Evolutionary conservation across 2,113 vertebrate genomes (phyloP), one percentile per base, ranked within the genome.

Genomic region (Zosterops lateralis): DNA sequence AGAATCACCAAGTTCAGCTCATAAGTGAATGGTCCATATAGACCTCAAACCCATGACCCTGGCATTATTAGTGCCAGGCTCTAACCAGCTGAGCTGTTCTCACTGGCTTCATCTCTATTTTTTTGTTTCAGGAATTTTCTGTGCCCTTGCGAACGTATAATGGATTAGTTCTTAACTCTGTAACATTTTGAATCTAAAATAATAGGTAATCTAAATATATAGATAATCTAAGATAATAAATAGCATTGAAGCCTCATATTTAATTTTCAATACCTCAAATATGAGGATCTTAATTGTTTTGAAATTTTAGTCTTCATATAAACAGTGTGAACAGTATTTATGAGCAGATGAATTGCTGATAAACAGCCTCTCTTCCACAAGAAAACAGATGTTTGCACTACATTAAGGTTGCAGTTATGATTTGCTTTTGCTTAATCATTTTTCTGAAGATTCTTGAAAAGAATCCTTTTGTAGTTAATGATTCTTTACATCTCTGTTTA

Each of bases 401-500:
- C 40, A 53, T 61, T 47, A 36, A 60, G 12, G 12, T 76, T 60
- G 24, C 38, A 80, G 40, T 61, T 91, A 31, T 10, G 2, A 66
- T 60, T 82, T 87, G 22, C 32, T 83, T 47, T 81, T 70, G 26
- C 58, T 66, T 84, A 60, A 24, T 67, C 1, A 24, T 62, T 87
- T 92, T 89, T 87, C 28, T 92, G 17, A 91, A 84, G 24, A 56
- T 86, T 66, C 4, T 13, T 84, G 40, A 74, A 74, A 88, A 47
- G 8, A 81, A 62, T 89, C 6, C 22, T 96, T 8, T 70, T 58
- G 5, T 90, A 57, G 10, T 58, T 64, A 83, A 70, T 62, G 28
- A 75, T 19, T 89, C 54, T 61, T 76, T 45, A n/a, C 31, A 28
- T 85, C 28, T 95, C 18, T 91, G 15, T 94, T 90, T 76, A 34